Percentiles rank a stretch among this genome's conserved stretches.
Evolutionary conservation across 2,888 invertebrate genomes (phyloP).

Genomic region (Diarsia dahlii): DNA sequence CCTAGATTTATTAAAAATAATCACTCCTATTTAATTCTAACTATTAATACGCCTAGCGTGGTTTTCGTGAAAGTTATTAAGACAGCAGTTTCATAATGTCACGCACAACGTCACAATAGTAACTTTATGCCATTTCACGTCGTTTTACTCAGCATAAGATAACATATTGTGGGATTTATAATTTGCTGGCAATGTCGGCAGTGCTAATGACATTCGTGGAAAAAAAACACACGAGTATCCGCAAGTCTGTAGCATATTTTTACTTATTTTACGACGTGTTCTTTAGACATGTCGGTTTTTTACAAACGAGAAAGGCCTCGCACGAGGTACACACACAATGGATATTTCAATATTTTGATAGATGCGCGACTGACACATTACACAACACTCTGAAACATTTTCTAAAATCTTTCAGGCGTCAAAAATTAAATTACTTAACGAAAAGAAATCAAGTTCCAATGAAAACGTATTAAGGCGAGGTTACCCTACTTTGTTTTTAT

Average conservation of each 20-base stretch:
- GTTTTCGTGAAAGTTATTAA: conserved; percentile 38
- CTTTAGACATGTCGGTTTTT: neutral
- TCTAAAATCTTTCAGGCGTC: neutral
- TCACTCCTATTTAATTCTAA: neutral
- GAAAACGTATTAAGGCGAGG: neutral
- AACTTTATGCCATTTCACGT: conserved; percentile 19
- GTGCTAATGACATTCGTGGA: neutral
- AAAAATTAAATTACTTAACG: neutral
- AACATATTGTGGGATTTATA: conserved; percentile 8
- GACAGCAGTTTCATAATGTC: conserved; percentile 3
- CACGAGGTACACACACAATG: neutral
- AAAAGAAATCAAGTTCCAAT: neutral
- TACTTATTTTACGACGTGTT: neutral
- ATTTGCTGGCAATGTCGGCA: conserved; percentile 6
- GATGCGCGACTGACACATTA: neutral
- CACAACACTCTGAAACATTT: neutral
- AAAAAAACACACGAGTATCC: neutral
- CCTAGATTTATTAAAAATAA: neutral
- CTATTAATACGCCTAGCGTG: conserved; percentile 1
- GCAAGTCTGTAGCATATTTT: conserved; percentile 1
- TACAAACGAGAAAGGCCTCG: neutral
- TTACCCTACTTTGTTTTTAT: too few relatives aligned
- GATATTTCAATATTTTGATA: neutral
- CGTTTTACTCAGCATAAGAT: conserved; percentile 9
- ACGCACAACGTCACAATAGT: conserved; percentile 36